These are phyloP conservation scores for Mythimna impura DNA, from an alignment of 2,888 invertebrate species.

Conservation along the genomic window DNA sequence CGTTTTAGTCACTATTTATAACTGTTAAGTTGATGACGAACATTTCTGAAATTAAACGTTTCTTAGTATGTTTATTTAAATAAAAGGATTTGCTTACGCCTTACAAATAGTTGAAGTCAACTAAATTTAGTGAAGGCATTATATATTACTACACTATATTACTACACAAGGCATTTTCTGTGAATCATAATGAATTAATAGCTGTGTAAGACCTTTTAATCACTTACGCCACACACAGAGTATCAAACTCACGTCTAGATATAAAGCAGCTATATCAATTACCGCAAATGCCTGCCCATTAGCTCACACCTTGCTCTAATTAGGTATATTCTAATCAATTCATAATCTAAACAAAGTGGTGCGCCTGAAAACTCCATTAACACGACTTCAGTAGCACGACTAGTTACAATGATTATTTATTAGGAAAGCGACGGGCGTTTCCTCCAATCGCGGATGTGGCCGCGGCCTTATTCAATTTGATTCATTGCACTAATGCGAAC, in stretches of 20 bases:
- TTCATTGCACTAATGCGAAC: constrained; percentile 83
- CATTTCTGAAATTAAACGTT: constrained; percentile 16
- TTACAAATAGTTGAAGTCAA: constrained; percentile 7
- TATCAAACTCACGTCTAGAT: constrained; percentile 9
- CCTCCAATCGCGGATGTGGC: constrained; percentile 77
- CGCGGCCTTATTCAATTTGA: constrained; percentile 84
- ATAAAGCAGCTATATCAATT: constrained; percentile 43
- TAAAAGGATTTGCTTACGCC: neutral
- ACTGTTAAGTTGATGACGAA: neutral
- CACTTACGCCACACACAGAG: neutral
- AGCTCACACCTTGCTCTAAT: constrained; percentile 48
- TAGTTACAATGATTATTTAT: constrained; percentile 83
- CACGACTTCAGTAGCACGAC: constrained; percentile 55
- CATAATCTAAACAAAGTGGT: constrained; percentile 61
- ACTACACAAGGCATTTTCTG: neutral
- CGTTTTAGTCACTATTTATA: constrained; percentile 17
- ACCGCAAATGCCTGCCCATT: constrained; percentile 33
- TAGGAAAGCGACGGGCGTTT: constrained; percentile 76
- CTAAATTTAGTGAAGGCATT: neutral
- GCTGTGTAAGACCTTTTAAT: constrained; percentile 4
- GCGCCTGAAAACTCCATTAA: constrained; percentile 68
- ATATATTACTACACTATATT: neutral
- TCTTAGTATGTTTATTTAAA: neutral
- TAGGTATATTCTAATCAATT: constrained; percentile 57
- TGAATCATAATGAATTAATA: neutral